Evolutionary conservation across 2,888 invertebrate genomes (phyloP).

Genomic region (Sisyra nigra): DNA sequence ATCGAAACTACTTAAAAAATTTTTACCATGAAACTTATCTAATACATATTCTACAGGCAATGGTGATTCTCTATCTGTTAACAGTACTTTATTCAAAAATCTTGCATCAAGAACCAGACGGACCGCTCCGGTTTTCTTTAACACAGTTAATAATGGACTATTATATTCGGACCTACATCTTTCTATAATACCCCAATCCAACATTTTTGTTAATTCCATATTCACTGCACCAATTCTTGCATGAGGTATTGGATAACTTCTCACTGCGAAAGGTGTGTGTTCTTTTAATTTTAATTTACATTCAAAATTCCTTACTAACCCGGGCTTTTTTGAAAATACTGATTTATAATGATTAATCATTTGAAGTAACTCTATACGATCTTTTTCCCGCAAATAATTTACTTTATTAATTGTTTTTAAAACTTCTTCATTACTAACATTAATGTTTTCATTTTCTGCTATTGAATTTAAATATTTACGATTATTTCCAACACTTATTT

Average conservation of each 20-base stretch:
- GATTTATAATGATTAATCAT: background rate
- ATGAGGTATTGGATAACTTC: conserved; percentile 8
- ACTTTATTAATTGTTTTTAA: background rate
- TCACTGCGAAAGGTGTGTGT: background rate
- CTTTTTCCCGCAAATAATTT: background rate
- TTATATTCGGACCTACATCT: conserved; percentile 7
- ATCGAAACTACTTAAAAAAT: conserved; percentile 5
- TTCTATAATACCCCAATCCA: conserved; percentile 8
- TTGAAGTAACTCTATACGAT: background rate
- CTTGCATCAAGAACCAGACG: conserved; percentile 9
- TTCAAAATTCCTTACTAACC: conserved; percentile 1
- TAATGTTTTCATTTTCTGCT: background rate
- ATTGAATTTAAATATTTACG: background rate
- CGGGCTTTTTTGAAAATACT: background rate
- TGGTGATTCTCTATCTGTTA: conserved; percentile 8
- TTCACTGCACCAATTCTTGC: no score
- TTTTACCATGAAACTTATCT: conserved; percentile 5
- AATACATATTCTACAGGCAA: conserved; percentile 5
- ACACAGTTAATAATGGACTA: conserved; percentile 7
- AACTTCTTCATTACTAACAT: background rate
- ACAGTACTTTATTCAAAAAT: conserved; percentile 5
- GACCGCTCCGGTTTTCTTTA: conserved; percentile 8
- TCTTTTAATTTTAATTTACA: background rate
- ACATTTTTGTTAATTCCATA: conserved; percentile 8
- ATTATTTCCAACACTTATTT: background rate